A percentile compares a stretch with the other conserved stretches of the same genome.
Evolutionary conservation across 2,797 vertebrate species (phyloP).

Genomic region (Nyctalus aviator): DNA sequence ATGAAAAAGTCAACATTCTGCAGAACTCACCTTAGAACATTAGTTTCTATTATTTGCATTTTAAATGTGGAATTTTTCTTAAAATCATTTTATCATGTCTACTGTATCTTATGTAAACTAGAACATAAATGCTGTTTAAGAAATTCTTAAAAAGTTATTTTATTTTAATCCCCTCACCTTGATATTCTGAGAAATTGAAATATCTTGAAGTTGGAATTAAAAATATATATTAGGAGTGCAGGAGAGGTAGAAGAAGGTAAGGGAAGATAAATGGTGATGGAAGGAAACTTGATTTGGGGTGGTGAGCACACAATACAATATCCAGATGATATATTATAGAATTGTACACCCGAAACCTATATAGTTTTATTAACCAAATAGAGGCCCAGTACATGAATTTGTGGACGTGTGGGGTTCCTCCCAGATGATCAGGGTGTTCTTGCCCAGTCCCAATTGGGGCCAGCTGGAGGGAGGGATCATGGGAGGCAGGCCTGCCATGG

Average conservation of each 20-base stretch:
- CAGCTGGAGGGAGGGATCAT: too few relatives aligned
- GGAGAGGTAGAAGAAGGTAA: not conserved
- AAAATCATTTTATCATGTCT: not conserved
- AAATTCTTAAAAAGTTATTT: not conserved
- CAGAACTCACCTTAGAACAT: not conserved
- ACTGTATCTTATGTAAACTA: not conserved
- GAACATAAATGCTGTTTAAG: not conserved
- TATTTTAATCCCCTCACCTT: not conserved
- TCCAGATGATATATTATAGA: not conserved
- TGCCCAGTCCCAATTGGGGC: too few relatives aligned
- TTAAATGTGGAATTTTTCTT: conserved; percentile 34
- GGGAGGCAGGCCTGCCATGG: too few relatives aligned
- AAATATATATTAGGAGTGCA: not conserved
- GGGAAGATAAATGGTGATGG: not conserved
- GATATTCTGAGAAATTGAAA: conserved; percentile 33
- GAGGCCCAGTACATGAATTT: too few relatives aligned
- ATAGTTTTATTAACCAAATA: not conserved
- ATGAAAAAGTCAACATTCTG: conserved; percentile 15
- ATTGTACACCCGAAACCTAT: not conserved
- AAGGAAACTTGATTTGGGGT: not conserved
- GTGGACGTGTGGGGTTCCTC: too few relatives aligned
- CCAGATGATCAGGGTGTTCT: too few relatives aligned
- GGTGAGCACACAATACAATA: not conserved
- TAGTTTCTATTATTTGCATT: not conserved
- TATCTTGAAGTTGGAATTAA: conserved; percentile 28